phyloP scores from a whole-genome alignment of 2,888 invertebrate genomes.

The Drosophila nigritarsus region DNA sequence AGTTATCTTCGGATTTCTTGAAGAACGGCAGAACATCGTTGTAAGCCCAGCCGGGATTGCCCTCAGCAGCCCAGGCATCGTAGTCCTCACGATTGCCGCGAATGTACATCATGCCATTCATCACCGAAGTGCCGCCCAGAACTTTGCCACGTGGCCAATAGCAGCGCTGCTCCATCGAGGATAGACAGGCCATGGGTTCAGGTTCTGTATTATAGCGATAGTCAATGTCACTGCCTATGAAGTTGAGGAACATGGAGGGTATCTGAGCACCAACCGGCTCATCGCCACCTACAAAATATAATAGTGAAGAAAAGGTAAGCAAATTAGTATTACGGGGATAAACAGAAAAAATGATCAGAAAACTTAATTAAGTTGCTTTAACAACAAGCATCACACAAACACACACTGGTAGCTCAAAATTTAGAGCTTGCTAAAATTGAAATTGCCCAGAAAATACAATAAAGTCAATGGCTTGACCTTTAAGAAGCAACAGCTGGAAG shows the following conservation, averaged over 20 bases:
- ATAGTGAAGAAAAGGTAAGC: neutral
- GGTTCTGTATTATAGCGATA: slow-evolving; percentile 95
- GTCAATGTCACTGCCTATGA: slow-evolving; percentile 93
- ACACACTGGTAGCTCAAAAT: neutral
- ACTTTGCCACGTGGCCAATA: slow-evolving; percentile 96
- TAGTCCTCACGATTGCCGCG: slow-evolving; percentile 94
- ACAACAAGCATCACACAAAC: neutral
- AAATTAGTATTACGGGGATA: neutral
- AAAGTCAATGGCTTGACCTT: neutral
- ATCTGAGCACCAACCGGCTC: slow-evolving; percentile 95
- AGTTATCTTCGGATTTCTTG: slow-evolving; percentile 93
- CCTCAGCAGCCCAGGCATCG: slow-evolving; percentile 94
- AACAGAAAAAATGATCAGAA: neutral
- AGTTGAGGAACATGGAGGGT: slow-evolving; percentile 95
- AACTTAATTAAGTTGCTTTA: neutral
- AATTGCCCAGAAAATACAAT: neutral
- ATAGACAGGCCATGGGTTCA: slow-evolving; percentile 91
- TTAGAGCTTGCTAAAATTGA: neutral
- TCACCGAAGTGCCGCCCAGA: slow-evolving; percentile 95
- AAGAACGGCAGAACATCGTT: slow-evolving; percentile 96
- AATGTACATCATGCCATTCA: slow-evolving; percentile 99
- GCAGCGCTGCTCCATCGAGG: slow-evolving; percentile 88
- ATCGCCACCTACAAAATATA: slow-evolving; percentile 88
- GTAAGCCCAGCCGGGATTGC: slow-evolving; percentile 95
- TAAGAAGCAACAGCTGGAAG: neutral